A percentile compares a stretch with the other conserved stretches of the same genome.
These are phyloP conservation scores for Trinorchestia longiramus DNA, from an alignment of 1,140 invertebrate genomes.

Conservation along the genomic window DNA sequence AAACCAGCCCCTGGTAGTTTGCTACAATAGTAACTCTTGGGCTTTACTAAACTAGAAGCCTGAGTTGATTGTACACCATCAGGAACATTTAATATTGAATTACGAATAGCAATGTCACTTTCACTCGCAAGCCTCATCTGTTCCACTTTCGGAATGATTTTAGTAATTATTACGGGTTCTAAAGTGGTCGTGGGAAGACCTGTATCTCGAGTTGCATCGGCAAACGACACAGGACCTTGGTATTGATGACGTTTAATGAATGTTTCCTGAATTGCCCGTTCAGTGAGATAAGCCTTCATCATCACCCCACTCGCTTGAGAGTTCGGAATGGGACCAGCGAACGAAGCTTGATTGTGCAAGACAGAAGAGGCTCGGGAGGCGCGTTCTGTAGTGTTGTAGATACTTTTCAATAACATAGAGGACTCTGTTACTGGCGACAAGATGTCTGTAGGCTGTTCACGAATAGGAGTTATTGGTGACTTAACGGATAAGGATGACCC, in stretches of 20 bases:
- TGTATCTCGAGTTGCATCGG: background rate
- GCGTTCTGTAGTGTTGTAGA: slow-evolving; percentile 77
- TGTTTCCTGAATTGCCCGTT: slow-evolving; percentile 80
- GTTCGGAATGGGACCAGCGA: slow-evolving; percentile 43
- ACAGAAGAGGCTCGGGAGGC: slow-evolving; percentile 68
- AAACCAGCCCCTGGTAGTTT: background rate
- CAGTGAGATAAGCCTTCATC: slow-evolving; percentile 81
- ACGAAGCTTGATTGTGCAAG: background rate
- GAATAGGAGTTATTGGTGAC: slow-evolving; percentile 63
- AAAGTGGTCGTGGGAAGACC: background rate
- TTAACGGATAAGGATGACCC: slow-evolving; percentile 54
- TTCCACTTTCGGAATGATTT: background rate
- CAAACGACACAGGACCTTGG: slow-evolving; percentile 58
- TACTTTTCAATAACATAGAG: slow-evolving; percentile 74
- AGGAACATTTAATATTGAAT: background rate
- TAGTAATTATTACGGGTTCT: background rate
- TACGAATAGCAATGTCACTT: background rate
- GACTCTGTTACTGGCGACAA: slow-evolving; percentile 76
- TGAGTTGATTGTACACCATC: background rate
- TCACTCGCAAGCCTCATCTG: background rate
- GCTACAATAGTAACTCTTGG: background rate
- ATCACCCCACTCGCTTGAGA: slow-evolving; percentile 69
- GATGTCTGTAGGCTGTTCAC: slow-evolving; percentile 71
- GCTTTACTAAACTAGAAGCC: background rate
- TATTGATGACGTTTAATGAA: slow-evolving; percentile 78